phyloP scores from a whole-genome alignment of 1,140 invertebrate genomes.

The Glomeris maerens region DNA sequence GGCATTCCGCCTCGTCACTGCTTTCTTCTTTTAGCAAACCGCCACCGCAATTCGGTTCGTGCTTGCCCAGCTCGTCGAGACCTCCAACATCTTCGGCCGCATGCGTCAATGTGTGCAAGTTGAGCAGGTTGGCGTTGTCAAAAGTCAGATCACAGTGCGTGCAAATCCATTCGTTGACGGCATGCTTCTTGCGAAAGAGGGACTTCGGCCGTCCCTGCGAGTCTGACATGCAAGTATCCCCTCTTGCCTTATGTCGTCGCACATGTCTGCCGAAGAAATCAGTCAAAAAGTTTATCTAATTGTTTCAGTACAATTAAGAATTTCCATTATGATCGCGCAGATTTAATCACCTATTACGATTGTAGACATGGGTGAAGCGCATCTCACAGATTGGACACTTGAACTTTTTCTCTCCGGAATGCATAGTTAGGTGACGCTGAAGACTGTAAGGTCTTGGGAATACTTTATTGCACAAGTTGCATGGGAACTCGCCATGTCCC shows the following conservation, averaged over 20 bases:
- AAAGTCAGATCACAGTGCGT: slow-evolving; percentile 41
- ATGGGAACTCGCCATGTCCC: slow-evolving; percentile 8
- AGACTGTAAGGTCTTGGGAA: slow-evolving; percentile 34
- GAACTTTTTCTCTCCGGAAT: slow-evolving; percentile 31
- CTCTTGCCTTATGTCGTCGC: slow-evolving; percentile 6
- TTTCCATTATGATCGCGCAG: neutral
- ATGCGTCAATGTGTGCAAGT: slow-evolving; percentile 41
- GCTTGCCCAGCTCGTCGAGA: slow-evolving; percentile 14
- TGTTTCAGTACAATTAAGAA: neutral
- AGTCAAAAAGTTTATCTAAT: slow-evolving; percentile 1
- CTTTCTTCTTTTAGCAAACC: neutral
- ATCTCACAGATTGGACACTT: slow-evolving; percentile 31
- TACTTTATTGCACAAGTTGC: slow-evolving; percentile 27
- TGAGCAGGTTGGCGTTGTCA: slow-evolving; percentile 37
- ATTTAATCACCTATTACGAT: slow-evolving; percentile 24
- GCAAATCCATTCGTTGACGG: slow-evolving; percentile 38
- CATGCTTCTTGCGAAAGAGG: slow-evolving; percentile 25
- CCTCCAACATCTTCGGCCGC: slow-evolving; percentile 29
- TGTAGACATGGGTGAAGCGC: slow-evolving; percentile 33
- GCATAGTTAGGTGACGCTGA: slow-evolving; percentile 31
- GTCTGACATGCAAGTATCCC: neutral
- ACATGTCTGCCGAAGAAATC: slow-evolving; percentile 17
- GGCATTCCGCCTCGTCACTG: neutral
- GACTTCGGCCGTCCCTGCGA: slow-evolving; percentile 24
- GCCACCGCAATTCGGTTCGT: neutral